Evolutionary conservation across 2,113 vertebrate genomes (phyloP).

Genomic region (Empidonax alnorum): DNA sequence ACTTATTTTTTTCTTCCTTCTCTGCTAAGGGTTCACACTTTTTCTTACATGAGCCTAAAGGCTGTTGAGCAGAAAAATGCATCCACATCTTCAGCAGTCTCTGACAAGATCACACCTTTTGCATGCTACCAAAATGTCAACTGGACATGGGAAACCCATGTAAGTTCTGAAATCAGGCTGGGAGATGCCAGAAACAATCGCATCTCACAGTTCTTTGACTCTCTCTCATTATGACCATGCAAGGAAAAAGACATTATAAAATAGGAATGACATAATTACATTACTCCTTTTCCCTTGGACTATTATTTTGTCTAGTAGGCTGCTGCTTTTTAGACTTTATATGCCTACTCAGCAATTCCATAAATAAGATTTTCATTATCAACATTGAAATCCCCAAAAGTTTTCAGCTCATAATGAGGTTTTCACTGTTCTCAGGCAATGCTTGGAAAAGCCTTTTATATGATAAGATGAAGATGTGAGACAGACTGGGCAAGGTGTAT

Average conservation of each 20-base stretch:
- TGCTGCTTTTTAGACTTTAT: constrained; percentile 25
- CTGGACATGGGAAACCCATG: background rate
- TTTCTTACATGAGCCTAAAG: background rate
- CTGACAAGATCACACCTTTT: background rate
- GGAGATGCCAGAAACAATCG: background rate
- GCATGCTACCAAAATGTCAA: background rate
- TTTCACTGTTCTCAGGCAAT: constrained; percentile 38
- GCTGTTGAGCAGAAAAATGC: background rate
- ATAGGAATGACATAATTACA: background rate
- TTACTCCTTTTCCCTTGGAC: constrained; percentile 12
- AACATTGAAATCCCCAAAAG: constrained; percentile 64
- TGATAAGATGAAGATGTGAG: constrained; percentile 30
- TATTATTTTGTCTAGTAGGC: constrained; percentile 38
- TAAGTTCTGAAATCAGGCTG: background rate
- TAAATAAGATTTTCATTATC: constrained; percentile 71
- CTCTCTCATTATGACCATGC: background rate
- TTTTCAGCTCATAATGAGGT: constrained; percentile 59
- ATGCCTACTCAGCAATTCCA: constrained; percentile 59
- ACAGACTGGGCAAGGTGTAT: background rate
- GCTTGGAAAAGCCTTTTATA: constrained; percentile 36
- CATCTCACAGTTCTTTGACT: background rate
- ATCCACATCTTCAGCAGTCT: background rate
- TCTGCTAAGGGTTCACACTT: background rate
- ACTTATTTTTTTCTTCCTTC: background rate
- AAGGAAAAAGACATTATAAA: background rate